Conservation (phyloP, 2,888 invertebrate species). For the Meghimatium bilineatum region DNA sequence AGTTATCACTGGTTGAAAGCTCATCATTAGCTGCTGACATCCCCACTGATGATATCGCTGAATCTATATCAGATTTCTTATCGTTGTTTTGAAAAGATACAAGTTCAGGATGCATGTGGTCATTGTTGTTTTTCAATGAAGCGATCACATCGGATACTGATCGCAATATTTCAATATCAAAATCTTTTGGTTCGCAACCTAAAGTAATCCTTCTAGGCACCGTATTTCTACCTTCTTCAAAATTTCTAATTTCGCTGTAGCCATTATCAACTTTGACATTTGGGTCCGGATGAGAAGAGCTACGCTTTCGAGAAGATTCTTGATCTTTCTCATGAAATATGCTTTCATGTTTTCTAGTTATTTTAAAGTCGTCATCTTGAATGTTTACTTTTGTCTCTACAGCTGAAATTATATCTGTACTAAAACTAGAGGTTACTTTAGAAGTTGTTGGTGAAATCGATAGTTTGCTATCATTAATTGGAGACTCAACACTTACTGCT, state of each 20-base stretch:
- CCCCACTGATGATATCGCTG: slow-evolving; percentile 28
- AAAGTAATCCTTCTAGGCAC: slow-evolving; percentile 20
- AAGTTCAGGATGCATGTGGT: background rate
- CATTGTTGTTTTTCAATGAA: background rate
- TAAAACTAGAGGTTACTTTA: background rate
- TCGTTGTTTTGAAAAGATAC: background rate
- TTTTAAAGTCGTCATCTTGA: background rate
- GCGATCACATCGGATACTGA: slow-evolving; percentile 11
- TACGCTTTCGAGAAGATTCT: background rate
- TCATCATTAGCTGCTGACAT: slow-evolving; percentile 8
- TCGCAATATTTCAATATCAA: background rate
- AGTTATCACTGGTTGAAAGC: background rate
- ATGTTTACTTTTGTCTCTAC: slow-evolving; percentile 8
- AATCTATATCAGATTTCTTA: slow-evolving; percentile 25
- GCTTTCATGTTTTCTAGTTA: background rate
- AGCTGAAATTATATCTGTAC: background rate
- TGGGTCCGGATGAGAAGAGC: background rate
- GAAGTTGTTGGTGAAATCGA: background rate
- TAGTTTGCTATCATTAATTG: background rate
- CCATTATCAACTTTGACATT: background rate
- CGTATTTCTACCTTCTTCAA: background rate
- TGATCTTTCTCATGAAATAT: background rate
- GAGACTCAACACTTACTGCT: background rate
- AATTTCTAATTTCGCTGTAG: slow-evolving; percentile 35
- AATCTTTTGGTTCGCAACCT: slow-evolving; percentile 22